Percentiles rank a stretch among this genome's conserved stretches.
Evolutionary conservation across 2,113 vertebrate genomes (phyloP).

Genomic region (Onychorhynchus coronatus): DNA sequence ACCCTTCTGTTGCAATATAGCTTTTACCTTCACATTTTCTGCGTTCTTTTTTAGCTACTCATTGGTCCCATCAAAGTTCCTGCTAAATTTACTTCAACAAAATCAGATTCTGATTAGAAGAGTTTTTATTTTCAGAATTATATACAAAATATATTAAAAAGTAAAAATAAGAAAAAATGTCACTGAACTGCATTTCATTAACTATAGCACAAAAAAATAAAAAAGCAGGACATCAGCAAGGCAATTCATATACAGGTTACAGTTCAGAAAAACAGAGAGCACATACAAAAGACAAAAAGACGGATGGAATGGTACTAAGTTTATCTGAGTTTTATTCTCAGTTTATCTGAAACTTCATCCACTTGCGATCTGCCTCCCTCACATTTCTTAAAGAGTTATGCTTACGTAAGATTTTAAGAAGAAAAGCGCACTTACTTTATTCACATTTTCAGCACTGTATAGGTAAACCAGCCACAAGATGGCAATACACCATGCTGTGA

Average conservation of each 20-base stretch:
- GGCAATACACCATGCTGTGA: conserved; percentile 56
- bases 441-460: background rate
- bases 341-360: background rate
- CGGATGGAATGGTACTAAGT: background rate
- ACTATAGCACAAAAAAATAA: background rate
- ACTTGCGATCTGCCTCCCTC: background rate
- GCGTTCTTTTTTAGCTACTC: background rate
- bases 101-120: background rate
- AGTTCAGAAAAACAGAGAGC: background rate
- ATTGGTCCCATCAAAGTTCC: background rate
- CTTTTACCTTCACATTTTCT: background rate
- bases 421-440: background rate
- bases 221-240: background rate
- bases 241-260: background rate
- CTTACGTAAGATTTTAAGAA: background rate
- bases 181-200: background rate
- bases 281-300: background rate
- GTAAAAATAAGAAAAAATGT: background rate
- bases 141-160: background rate
- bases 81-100: background rate
- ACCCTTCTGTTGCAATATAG: background rate
- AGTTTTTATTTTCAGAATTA: background rate
- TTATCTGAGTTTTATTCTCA: background rate
- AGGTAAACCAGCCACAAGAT: conserved; percentile 58
- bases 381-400: background rate